These are phyloP conservation scores for Drymonia ruficornis DNA, from an alignment of 2,888 invertebrate species.

Conservation along the genomic window DNA sequence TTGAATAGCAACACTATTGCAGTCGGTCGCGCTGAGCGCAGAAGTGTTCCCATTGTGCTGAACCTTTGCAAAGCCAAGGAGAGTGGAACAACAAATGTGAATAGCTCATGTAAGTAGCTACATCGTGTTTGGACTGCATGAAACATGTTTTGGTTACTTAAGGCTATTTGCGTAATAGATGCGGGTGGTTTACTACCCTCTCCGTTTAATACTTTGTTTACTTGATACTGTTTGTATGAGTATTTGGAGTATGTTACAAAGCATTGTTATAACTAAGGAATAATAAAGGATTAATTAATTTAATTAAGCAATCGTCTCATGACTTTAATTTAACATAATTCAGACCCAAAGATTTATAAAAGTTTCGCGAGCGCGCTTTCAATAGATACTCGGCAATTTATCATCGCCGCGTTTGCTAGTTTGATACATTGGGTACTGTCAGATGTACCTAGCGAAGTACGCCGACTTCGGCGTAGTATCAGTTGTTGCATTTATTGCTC, in stretches of 20 bases:
- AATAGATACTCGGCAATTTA: too few species aligned
- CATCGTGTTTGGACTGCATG: slow-evolving; percentile 8
- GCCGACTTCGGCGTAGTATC: too few species aligned
- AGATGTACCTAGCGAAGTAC: too few species aligned
- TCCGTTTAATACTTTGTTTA: slow-evolving; percentile 28
- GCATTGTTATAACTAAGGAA: neutral
- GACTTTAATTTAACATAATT: too few species aligned
- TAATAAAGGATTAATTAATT: too few species aligned
- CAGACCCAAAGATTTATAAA: too few species aligned
- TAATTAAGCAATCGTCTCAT: too few species aligned
- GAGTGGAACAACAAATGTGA: slow-evolving; percentile 52
- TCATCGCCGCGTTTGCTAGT: too few species aligned
- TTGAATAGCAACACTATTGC: slow-evolving; percentile 35
- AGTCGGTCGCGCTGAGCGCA: slow-evolving; percentile 33
- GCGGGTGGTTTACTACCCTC: slow-evolving; percentile 37
- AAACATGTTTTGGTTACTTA: slow-evolving; percentile 52
- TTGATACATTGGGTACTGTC: too few species aligned
- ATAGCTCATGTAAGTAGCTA: slow-evolving; percentile 10
- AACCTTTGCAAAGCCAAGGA: slow-evolving; percentile 48
- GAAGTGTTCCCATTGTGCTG: slow-evolving; percentile 58
- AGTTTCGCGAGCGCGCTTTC: too few species aligned
- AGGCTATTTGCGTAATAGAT: slow-evolving; percentile 42
- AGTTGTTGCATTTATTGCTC: too few species aligned
- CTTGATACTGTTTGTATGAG: slow-evolving; percentile 26
- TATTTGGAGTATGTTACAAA: slow-evolving; percentile 28